Evolutionary conservation across 2,113 vertebrate genomes (phyloP).

Genomic region (Xenopus laevis): DNA sequence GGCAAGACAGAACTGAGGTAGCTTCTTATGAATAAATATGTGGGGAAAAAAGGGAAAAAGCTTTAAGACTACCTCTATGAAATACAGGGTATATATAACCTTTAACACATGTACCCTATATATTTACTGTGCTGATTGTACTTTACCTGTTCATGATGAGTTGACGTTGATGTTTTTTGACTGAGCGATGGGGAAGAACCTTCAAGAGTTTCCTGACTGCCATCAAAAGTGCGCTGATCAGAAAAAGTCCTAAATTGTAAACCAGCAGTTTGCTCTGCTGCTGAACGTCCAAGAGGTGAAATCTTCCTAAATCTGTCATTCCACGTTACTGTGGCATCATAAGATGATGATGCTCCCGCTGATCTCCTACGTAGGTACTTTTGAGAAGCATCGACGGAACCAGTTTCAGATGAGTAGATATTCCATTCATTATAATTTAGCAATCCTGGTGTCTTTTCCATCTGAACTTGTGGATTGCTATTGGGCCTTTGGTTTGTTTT

Average conservation of each 20-base stretch:
- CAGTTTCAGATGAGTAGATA: conserved; percentile 40
- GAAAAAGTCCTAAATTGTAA: fast-evolving
- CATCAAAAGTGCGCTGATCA: conserved; percentile 51
- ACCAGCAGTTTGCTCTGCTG: fast-evolving
- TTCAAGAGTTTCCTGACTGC: conserved; percentile 46
- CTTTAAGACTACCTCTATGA: too few species aligned
- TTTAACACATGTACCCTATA: too few species aligned
- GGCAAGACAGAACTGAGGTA: too few species aligned
- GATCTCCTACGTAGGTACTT: conserved; percentile 18
- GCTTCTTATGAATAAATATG: too few species aligned
- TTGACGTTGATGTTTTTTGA: conserved; percentile 58
- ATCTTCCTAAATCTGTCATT: fast-evolving
- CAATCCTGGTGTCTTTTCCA: conserved; percentile 57
- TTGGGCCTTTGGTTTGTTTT: conserved; percentile 67
- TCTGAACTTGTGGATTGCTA: conserved; percentile 47
- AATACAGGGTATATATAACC: too few species aligned
- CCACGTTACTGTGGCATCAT: conserved; percentile 27
- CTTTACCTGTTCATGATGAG: conserved; percentile 63
- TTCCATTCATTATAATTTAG: conserved; percentile 61
- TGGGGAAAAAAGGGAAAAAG: too few species aligned
- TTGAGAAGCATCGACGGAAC: conserved; percentile 40
- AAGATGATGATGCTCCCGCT: conserved; percentile 45
- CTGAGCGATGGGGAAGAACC: conserved; percentile 7
- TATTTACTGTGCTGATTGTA: background rate
- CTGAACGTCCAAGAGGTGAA: background rate